A percentile compares a stretch with the other conserved stretches of the same genome.
Conservation (phyloP, 92 coral and sea anemone species). For the Isaurus tuberculatus region DNA sequence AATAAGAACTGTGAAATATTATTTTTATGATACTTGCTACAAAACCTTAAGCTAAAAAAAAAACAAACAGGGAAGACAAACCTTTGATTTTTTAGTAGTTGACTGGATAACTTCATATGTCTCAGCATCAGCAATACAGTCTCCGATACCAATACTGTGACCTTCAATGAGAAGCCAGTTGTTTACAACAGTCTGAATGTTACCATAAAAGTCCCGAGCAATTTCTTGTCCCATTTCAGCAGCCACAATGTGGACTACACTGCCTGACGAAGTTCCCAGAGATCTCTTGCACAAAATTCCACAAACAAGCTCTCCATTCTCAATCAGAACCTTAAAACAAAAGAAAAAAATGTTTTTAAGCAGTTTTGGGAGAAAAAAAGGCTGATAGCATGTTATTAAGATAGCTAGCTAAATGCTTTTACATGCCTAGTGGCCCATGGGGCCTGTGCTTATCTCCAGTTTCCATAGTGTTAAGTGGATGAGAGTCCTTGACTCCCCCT, state of each 20-base stretch:
- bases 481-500: no score
- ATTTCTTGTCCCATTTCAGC: conserved; percentile 94
- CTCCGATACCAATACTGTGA: conserved; percentile 99
- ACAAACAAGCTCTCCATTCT: conserved; percentile 92
- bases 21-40: no score
- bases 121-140: conserved; percentile 99
- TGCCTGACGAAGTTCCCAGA: conserved; percentile 98
- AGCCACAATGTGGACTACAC: conserved; percentile 94
- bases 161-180: conserved; percentile 98
- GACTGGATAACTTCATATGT: conserved; percentile 95
- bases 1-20: no score
- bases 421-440: no score
- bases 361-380: no score
- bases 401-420: no score
- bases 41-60: no score
- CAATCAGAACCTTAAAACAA: conserved; percentile 81
- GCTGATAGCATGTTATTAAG: no score
- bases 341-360: not conserved
- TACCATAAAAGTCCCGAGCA: conserved; percentile 85
- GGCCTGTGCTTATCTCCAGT: no score
- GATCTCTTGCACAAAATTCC: conserved; percentile 95
- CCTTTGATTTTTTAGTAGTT: conserved; percentile 97
- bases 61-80: no score
- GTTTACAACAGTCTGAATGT: conserved; percentile 93
- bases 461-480: no score